These are phyloP conservation scores for Lycodopsis pacificus DNA, from an alignment of 2,797 vertebrate genomes.

Conservation along the genomic window DNA sequence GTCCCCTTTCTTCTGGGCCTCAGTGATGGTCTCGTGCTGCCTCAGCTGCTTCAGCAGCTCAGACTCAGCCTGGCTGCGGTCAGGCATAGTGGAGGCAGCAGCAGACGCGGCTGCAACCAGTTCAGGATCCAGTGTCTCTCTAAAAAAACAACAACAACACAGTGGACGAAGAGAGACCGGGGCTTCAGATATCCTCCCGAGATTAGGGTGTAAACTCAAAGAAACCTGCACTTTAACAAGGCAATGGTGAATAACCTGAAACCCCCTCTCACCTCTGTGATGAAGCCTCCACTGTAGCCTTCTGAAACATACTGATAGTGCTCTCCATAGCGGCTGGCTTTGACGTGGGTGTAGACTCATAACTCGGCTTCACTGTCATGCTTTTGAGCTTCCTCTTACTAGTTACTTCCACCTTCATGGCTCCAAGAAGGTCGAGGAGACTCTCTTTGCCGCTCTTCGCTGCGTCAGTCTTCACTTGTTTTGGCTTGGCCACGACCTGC, in stretches of 20 bases:
- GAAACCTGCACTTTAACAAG: background rate
- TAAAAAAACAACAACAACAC: slow-evolving; percentile 35
- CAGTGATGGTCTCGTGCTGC: slow-evolving; percentile 84
- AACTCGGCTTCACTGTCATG: slow-evolving; percentile 58
- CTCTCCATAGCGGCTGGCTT: slow-evolving; percentile 57
- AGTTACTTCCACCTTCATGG: slow-evolving; percentile 92
- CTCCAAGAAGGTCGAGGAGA: slow-evolving; percentile 86
- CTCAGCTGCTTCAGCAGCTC: slow-evolving; percentile 91
- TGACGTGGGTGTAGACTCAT: slow-evolving; percentile 30
- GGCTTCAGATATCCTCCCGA: background rate
- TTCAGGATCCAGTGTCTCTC: slow-evolving; percentile 80
- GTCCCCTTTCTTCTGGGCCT: slow-evolving; percentile 79
- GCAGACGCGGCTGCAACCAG: slow-evolving; percentile 89
- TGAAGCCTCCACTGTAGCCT: slow-evolving; percentile 60
- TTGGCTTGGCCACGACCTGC: background rate
- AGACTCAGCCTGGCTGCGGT: slow-evolving; percentile 83
- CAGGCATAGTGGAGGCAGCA: slow-evolving; percentile 88
- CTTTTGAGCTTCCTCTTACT: slow-evolving; percentile 79
- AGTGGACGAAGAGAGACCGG: background rate
- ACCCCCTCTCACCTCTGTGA: slow-evolving; percentile 77
- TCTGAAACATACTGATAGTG: slow-evolving; percentile 75
- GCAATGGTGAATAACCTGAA: background rate
- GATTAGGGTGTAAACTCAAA: background rate
- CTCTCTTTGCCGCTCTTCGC: slow-evolving; percentile 79
- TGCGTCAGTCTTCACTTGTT: slow-evolving; percentile 7